These are phyloP conservation scores for Hydrolagus affinis DNA, from an alignment of 2,113 vertebrate genomes.

Conservation along the genomic window DNA sequence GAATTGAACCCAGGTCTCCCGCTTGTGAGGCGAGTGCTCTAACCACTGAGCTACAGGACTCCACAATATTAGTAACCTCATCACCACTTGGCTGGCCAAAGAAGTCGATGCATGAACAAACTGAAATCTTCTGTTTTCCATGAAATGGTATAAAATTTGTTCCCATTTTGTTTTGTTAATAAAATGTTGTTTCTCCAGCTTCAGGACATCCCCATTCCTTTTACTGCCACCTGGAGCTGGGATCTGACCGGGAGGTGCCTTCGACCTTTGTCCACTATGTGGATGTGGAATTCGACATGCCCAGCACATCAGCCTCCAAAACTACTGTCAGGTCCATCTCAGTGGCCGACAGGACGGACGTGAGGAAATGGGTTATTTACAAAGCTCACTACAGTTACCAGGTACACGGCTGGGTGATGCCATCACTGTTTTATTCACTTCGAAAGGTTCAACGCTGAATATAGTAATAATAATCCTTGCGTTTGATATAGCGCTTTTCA, in stretches of 20 bases:
- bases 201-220: constrained; percentile 80
- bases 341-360: constrained; percentile 59
- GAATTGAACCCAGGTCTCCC: too few relatives aligned
- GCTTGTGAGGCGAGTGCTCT: too few relatives aligned
- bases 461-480: too few relatives aligned
- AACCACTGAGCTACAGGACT: too few relatives aligned
- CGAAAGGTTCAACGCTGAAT: too few relatives aligned
- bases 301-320: constrained; percentile 70
- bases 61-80: too few relatives aligned
- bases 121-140: too few relatives aligned
- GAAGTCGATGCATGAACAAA: too few relatives aligned
- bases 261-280: constrained; percentile 59
- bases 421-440: not conserved
- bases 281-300: constrained; percentile 78
- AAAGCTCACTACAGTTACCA: constrained; percentile 77
- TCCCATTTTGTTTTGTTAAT: not conserved
- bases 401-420: constrained; percentile 47
- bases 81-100: too few relatives aligned
- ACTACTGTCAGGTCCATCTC: constrained; percentile 67
- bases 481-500: too few relatives aligned
- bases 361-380: constrained; percentile 82
- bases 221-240: constrained; percentile 80
- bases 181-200: constrained; percentile 43
- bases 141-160: not conserved
- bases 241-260: constrained; percentile 78